Base-by-base conservation (phyloP, 2,888 invertebrate genomes). In the Euspilapteryx auroguttella region DNA sequence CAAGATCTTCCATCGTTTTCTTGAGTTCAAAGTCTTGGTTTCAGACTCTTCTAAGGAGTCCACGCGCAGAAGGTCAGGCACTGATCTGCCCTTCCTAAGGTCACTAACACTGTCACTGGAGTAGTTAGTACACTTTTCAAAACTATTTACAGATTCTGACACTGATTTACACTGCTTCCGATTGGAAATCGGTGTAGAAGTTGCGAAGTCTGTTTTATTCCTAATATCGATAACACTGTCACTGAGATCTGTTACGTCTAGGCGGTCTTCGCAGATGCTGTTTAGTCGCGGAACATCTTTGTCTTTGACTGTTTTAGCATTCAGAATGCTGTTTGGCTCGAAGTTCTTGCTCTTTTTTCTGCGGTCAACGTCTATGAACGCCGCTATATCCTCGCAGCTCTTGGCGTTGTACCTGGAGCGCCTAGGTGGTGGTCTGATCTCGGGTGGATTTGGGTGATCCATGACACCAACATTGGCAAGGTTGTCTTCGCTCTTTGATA, bases 401-500 rank as follows among this genome's bases (percentile, higher is more conserved):
- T 62, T 68, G 12, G 68, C 53, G 37, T 52, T 62, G 39, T 71
- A 75, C 38, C 64, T 71, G 21, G 58, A 54, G 29, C 48, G 54
- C 24, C 42, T 14, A 4, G 37, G 35, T 26, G 39, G 38, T 11
- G 53, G 38, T 31, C 46, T 49, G 24, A 40, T 34, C 34, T 47
- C 44, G 29, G 41, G 41, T 21, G 49, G 40, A 9, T 13, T 7
- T 14, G 61, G 57, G 33, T 63, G 50, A 21, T 62, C 62, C 57
- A 68, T 63, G 20, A 49, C 53, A 28, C 55, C 56, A 25, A 64
- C 40, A 30, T 45, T 57, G 21, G 55, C 48, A 12, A 75, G 50
- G 43, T 75, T 75, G 36, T 71, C 69, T 40, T 71, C 73, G 38
- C 73, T 73, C 45, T 55, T 68, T 10, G 68, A 69, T 28, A 51